Percentiles rank a stretch among this genome's conserved stretches.
Evolutionary conservation across 2,888 invertebrate genomes (phyloP).

Genomic region (Agrilus mali): DNA sequence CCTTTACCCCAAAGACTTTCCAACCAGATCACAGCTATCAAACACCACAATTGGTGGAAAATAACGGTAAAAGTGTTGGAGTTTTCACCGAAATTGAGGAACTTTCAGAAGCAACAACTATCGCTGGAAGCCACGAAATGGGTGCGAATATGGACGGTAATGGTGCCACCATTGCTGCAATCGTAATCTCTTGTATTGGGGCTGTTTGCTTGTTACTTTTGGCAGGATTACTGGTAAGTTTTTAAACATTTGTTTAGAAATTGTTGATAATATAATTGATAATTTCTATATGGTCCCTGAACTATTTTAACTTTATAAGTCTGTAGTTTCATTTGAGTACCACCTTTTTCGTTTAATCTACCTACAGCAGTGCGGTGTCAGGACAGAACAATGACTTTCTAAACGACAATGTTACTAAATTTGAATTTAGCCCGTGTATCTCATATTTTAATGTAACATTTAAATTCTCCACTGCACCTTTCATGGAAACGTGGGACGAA

Average conservation of each 20-base stretch:
- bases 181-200: conserved; percentile 69
- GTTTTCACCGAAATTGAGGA: conserved; percentile 2
- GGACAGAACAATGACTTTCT: no score
- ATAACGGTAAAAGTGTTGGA: conserved; percentile 15
- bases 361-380: no score
- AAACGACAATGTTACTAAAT: no score
- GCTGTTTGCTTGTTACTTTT: conserved; percentile 63
- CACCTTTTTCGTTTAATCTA: no score
- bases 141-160: conserved; percentile 32
- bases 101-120: conserved; percentile 29
- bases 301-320: no score
- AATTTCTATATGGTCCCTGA: no score
- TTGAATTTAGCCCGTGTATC: no score
- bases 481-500: no score
- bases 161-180: conserved; percentile 65
- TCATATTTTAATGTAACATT: no score
- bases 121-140: conserved; percentile 9
- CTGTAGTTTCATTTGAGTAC: not conserved
- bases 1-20: not conserved
- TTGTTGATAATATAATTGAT: no score
- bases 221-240: conserved; percentile 64
- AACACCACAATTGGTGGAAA: conserved; percentile 11
- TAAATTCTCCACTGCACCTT: no score
- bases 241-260: no score
- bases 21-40: conserved; percentile 10